Evolutionary conservation across 1,140 invertebrate genomes (phyloP).

Genomic region (Ptiloglossa arizonensis): DNA sequence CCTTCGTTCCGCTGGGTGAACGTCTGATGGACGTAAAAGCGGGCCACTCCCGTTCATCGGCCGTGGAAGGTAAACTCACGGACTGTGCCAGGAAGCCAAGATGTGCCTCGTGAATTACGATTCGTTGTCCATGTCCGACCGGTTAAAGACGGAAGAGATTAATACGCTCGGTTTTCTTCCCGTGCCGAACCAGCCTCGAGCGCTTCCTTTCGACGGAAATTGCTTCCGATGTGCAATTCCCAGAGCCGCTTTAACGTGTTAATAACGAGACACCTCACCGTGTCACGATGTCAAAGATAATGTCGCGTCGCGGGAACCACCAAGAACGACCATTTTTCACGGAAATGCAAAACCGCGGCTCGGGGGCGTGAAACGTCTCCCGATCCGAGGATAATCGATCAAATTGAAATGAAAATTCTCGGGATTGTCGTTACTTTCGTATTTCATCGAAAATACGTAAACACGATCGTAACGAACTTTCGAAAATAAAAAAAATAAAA

Average conservation of each 20-base stretch:
- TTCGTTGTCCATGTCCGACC: conserved; percentile 2
- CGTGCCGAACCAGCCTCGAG: neutral
- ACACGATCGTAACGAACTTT: too few relatives aligned
- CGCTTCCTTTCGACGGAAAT: neutral
- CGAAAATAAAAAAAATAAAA: too few relatives aligned
- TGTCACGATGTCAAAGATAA: neutral
- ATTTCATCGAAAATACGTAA: too few relatives aligned
- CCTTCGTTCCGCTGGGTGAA: neutral
- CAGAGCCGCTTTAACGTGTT: neutral
- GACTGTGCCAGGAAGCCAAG: neutral
- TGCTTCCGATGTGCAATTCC: neutral
- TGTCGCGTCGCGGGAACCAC: too few relatives aligned
- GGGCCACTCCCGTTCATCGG: neutral
- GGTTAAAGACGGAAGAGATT: conserved; percentile 13
- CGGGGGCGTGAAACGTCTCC: too few relatives aligned
- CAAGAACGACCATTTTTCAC: too few relatives aligned
- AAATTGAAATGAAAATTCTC: too few relatives aligned
- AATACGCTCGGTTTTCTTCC: conserved; percentile 6
- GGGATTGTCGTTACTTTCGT: too few relatives aligned
- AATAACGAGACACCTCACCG: neutral
- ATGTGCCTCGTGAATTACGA: conserved; percentile 9
- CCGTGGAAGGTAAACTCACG: neutral
- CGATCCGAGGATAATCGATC: too few relatives aligned
- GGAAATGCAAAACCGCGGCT: too few relatives aligned
- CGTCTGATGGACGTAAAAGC: conserved; percentile 13